Evolutionary conservation across 2,797 vertebrate species (phyloP).

Genomic region (Malurus leucopterus): DNA sequence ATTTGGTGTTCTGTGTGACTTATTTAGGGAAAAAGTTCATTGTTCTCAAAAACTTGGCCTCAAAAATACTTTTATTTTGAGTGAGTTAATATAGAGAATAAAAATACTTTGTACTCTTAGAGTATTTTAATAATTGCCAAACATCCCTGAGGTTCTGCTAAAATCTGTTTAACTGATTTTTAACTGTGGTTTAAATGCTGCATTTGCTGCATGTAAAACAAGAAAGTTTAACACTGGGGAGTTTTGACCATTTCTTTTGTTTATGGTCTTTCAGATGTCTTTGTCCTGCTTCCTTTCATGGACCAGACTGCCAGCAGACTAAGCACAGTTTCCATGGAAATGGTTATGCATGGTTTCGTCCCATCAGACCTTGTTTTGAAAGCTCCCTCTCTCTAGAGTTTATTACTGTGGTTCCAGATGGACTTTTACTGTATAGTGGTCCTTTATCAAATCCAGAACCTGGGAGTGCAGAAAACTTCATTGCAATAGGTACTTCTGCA

Average conservation of each 20-base stretch:
- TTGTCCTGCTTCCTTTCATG: slow-evolving; percentile 80
- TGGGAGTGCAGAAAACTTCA: slow-evolving; percentile 79
- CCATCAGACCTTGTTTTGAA: slow-evolving; percentile 81
- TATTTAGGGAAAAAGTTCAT: not conserved
- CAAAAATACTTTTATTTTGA: not conserved
- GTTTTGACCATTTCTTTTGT: not conserved
- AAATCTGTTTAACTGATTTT: not conserved
- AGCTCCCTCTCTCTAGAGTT: slow-evolving; percentile 83
- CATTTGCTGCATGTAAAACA: not conserved
- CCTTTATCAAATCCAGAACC: slow-evolving; percentile 77
- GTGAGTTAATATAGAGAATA: not conserved
- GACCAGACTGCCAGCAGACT: slow-evolving; percentile 85
- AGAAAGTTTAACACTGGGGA: not conserved
- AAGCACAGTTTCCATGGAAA: slow-evolving; percentile 85
- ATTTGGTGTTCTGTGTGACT: not conserved
- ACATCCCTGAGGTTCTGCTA: not conserved
- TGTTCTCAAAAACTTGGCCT: not conserved
- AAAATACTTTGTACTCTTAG: not conserved
- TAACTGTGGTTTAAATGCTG: not conserved
- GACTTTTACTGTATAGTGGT: slow-evolving; percentile 82
- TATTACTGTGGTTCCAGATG: slow-evolving; percentile 80
- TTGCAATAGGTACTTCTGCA: slow-evolving; percentile 78
- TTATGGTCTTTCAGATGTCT: slow-evolving; percentile 74
- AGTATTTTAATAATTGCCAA: not conserved
- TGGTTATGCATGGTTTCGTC: slow-evolving; percentile 85